Conservation (phyloP, 2,113 vertebrate genomes). For the Pelodiscus sinensis region DNA sequence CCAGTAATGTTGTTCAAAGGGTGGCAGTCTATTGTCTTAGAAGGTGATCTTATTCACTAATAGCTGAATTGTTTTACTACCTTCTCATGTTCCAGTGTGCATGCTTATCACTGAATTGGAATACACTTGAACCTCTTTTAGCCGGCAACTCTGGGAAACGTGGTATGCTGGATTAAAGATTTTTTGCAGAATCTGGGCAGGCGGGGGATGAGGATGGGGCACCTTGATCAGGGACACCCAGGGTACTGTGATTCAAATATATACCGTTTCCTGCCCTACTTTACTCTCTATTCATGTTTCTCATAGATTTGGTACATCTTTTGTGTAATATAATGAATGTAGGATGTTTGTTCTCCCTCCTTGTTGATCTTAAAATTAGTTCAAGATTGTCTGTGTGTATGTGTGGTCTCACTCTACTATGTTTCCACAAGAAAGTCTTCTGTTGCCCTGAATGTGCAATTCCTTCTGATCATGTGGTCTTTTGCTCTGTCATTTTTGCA, state of each 20-base stretch:
- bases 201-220: too few relatives aligned
- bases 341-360: neutral
- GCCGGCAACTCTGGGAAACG: too few relatives aligned
- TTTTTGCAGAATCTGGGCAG: too few relatives aligned
- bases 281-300: neutral
- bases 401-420: neutral
- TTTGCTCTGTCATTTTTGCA: neutral
- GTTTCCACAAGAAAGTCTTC: neutral
- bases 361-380: neutral
- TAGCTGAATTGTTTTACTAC: neutral
- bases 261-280: neutral
- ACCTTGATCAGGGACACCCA: too few relatives aligned
- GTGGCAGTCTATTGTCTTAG: neutral
- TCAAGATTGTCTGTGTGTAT: neutral
- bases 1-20: slow-evolving; percentile 15
- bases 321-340: neutral
- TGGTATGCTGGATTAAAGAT: too few relatives aligned
- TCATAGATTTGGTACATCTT: neutral
- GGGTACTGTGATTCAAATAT: too few relatives aligned
- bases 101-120: neutral
- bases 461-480: neutral
- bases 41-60: neutral
- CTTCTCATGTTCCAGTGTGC: neutral
- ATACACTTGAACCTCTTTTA: neutral
- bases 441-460: neutral